Percentiles rank a stretch among this genome's conserved stretches.
phyloP scores from a whole-genome alignment of 2,113 vertebrate species.

The Neotragus moschatus region DNA sequence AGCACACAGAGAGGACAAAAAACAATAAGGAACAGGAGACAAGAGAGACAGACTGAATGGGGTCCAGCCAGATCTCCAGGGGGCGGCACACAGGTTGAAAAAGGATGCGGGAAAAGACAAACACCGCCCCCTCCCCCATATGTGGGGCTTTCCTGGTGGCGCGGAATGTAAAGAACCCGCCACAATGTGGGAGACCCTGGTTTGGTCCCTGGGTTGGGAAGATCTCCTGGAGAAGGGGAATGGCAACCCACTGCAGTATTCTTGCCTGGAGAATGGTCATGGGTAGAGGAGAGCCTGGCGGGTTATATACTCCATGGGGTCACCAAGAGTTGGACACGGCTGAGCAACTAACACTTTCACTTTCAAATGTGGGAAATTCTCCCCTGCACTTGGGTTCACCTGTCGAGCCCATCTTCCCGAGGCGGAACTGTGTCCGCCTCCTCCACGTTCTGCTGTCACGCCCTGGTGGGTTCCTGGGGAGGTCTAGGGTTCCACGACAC shows the following conservation, averaged over 20 bases:
- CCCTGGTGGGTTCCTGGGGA: neutral
- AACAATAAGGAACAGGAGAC: no score
- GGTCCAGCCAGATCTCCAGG: neutral
- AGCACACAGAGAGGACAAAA: no score
- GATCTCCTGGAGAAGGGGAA: neutral
- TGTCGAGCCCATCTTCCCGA: neutral
- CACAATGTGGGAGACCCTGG: neutral
- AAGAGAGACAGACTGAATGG: neutral
- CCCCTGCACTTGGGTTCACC: neutral
- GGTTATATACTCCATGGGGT: neutral
- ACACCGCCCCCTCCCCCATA: rapidly evolving
- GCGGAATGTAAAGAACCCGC: neutral
- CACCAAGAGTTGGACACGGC: neutral
- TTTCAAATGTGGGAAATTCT: neutral
- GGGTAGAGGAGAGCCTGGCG: neutral
- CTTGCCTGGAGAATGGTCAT: neutral
- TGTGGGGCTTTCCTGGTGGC: neutral
- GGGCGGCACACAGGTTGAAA: neutral
- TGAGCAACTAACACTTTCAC: neutral
- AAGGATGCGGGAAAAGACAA: neutral
- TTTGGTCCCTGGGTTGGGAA: neutral
- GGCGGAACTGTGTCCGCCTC: neutral
- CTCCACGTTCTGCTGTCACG: rapidly evolving
- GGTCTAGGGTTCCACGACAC: neutral
- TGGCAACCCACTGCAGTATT: neutral